Conservation (phyloP, 2,113 vertebrate genomes). For the Pelvicachromis taeniatus region DNA sequence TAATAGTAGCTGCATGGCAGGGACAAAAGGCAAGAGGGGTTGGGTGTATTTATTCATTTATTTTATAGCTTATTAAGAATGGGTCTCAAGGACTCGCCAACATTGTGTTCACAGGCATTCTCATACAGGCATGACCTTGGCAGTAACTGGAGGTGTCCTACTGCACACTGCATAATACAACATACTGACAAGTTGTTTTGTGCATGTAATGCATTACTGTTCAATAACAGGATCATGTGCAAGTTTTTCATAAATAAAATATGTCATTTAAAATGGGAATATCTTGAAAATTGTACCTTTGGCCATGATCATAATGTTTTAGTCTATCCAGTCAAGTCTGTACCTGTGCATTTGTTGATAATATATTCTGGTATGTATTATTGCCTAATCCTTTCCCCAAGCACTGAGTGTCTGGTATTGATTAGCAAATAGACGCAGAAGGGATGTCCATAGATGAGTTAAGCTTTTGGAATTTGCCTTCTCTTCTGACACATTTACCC, state of each 20-base stretch:
- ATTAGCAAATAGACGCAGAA: background rate
- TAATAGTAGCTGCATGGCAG: constrained; percentile 44
- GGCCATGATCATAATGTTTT: background rate
- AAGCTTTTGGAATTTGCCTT: background rate
- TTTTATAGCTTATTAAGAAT: constrained; percentile 62
- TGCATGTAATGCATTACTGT: background rate
- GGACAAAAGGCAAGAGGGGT: constrained; percentile 41
- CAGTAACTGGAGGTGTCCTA: constrained; percentile 8
- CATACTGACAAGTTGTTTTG: constrained; percentile 2
- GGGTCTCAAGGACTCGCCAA: constrained; percentile 60
- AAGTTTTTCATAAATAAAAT: too few species aligned
- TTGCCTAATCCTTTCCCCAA: background rate
- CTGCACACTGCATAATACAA: background rate
- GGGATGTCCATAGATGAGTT: background rate
- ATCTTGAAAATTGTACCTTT: background rate
- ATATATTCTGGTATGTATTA: background rate
- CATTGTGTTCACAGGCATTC: constrained; percentile 20
- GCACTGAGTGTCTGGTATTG: background rate
- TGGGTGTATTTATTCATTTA: constrained; percentile 67
- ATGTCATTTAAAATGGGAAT: background rate
- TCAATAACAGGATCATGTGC: background rate
- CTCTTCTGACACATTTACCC: background rate
- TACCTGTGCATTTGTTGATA: background rate
- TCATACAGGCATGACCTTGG: constrained; percentile 48
- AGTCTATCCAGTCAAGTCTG: background rate